Evolutionary conservation across 2,888 invertebrate genomes (phyloP), one percentile per base, ranked within the genome.

Genomic region (Patella caerulea): DNA sequence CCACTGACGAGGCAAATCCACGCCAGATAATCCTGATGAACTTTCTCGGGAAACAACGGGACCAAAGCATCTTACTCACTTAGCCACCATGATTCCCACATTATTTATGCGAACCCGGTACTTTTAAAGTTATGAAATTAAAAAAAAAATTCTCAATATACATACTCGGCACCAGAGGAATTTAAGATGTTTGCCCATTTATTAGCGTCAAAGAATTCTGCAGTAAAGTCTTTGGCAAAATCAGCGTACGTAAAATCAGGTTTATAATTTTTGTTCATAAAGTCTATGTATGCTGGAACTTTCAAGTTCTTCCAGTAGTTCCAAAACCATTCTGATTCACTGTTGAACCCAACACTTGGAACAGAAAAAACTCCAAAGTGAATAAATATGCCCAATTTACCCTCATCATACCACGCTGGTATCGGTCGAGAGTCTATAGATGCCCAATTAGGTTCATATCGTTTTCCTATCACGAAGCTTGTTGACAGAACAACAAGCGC

Each of bases 231-330:
- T 24, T 94, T 94, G 0, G 95, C 98, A 92, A 98, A 98, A 78
- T 98, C 96, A 89, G 97, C 96, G 92, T 98, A 98, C 0, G 95
- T 95, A 88, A 96, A 97, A 72, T 93, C 94, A 2, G 96, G 96
- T 76, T 94, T 95, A 91, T 96, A 98, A 88, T 96, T 96, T 55
- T 94, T 93, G 59, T 94, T 91, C 96, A 98, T 97, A 90, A 95
- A 98, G 71, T 69, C 92, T 91, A 92, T 92, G 91, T 81, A 92
- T 90, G 73, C 90, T 86, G 83, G 92, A 91, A 71, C 4, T 24
- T 55, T 92, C 90, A 12, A 92, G 91, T 75, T 53, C n/a, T 55
- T 72, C 97, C 96, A 97, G 85, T 94, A 93, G 15, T 91, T 92
- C 97, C 97, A 98, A 91, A 97, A 97, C 98, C 98, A 98, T 93